Conservation (phyloP, 2,888 invertebrate genomes). For the Hirtodrosophila cameraria region DNA sequence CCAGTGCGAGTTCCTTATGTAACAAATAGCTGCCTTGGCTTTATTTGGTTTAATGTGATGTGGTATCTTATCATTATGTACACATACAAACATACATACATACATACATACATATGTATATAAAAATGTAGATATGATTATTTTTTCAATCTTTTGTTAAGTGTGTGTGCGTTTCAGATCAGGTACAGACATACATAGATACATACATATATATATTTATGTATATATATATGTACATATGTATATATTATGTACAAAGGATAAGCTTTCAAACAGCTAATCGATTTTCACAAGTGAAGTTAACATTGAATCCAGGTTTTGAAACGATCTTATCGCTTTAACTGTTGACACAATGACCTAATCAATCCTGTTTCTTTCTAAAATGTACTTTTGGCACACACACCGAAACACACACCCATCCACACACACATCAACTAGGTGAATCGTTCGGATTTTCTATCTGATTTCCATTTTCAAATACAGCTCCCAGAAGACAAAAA, state of each 20-base stretch:
- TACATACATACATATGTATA: neutral
- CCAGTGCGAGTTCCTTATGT: conserved; percentile 26
- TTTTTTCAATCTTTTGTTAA: too few relatives aligned
- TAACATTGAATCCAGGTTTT: too few relatives aligned
- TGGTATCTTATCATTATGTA: conserved; percentile 32
- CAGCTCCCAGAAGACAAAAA: too few relatives aligned
- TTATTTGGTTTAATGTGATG: neutral
- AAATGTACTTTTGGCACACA: neutral
- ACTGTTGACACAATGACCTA: neutral
- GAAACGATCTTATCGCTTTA: neutral
- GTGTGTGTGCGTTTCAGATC: too few relatives aligned
- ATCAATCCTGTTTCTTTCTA: neutral
- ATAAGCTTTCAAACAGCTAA: too few relatives aligned
- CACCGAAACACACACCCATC: too few relatives aligned
- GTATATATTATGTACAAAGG: too few relatives aligned
- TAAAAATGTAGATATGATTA: neutral
- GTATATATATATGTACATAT: neutral
- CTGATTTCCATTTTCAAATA: too few relatives aligned
- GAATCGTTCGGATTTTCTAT: too few relatives aligned
- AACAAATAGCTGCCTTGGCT: conserved; percentile 7
- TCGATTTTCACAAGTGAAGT: too few relatives aligned
- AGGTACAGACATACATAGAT: neutral
- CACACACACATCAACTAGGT: neutral
- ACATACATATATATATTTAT: neutral
- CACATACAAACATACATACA: conserved; percentile 1